These are phyloP conservation scores for Boloria selene DNA, from an alignment of 2,888 invertebrate species.

Conservation along the genomic window DNA sequence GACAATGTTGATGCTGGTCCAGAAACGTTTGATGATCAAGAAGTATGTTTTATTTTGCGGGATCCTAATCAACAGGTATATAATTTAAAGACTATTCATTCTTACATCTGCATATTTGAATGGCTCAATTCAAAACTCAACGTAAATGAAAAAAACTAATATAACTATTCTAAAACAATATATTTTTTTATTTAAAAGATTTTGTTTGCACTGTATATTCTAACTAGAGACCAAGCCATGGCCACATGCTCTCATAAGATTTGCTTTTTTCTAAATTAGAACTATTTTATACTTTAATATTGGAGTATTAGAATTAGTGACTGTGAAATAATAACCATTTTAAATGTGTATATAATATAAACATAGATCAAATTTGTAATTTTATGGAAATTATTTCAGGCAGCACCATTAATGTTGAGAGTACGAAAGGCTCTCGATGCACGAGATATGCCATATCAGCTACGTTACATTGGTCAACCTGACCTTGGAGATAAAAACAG, in stretches of 20 bases:
- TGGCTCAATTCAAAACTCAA: too few species aligned
- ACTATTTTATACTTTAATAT: too few species aligned
- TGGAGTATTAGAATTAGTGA: too few species aligned
- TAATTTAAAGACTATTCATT: neutral
- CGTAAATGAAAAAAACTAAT: too few species aligned
- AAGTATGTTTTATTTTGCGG: conserved; percentile 92
- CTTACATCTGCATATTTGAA: neutral
- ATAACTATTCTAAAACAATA: too few species aligned
- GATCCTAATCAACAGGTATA: conserved; percentile 84
- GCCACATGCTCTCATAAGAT: too few species aligned
- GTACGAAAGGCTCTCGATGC: conserved; percentile 93
- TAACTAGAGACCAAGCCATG: too few species aligned
- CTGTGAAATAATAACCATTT: neutral
- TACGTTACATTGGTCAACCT: conserved; percentile 95
- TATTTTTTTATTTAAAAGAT: too few species aligned
- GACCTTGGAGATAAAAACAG: conserved; percentile 94
- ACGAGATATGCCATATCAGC: conserved; percentile 92
- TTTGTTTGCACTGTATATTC: too few species aligned
- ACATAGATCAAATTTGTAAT: neutral
- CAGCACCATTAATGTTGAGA: conserved; percentile 87
- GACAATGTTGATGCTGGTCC: conserved; percentile 95
- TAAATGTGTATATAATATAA: neutral
- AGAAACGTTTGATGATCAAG: conserved; percentile 96
- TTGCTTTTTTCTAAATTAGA: too few species aligned
- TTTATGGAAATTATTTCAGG: conserved; percentile 46